Evolutionary conservation across 2,113 vertebrate species (phyloP).

Genomic region (Anhinga rufa): DNA sequence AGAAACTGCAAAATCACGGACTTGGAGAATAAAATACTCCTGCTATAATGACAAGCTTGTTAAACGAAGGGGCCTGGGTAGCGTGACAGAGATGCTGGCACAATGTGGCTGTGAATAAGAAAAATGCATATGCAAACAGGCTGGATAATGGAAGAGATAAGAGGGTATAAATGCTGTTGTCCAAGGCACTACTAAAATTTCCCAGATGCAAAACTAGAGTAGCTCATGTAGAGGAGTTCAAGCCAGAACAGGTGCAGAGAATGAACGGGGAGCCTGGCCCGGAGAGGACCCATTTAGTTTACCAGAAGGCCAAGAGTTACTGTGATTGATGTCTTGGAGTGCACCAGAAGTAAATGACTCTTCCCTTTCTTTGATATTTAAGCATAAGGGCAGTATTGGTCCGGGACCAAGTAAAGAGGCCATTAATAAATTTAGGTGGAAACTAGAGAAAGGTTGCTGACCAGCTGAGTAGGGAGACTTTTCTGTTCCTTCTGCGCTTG

Average conservation of each 20-base stretch:
- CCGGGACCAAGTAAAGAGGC: conserved; percentile 30
- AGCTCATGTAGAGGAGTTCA: neutral
- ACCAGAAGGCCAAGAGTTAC: neutral
- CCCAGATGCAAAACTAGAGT: neutral
- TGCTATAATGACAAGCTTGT: neutral
- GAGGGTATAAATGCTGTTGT: neutral
- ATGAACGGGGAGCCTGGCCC: conserved; percentile 24
- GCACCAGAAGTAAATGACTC: neutral
- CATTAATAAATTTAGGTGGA: conserved; percentile 40
- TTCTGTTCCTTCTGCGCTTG: neutral
- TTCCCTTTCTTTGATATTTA: neutral
- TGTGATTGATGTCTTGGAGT: conserved; percentile 12
- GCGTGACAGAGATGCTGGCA: neutral
- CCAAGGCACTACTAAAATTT: neutral
- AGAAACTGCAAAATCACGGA: neutral
- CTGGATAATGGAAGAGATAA: neutral
- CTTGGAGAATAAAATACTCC: neutral
- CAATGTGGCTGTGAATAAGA: neutral
- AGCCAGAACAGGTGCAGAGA: neutral
- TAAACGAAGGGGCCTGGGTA: neutral
- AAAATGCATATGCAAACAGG: neutral
- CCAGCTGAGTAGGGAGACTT: neutral
- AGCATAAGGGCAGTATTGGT: neutral
- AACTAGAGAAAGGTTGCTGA: neutral
- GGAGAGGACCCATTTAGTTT: neutral